Base-by-base conservation (phyloP, 2,888 invertebrate genomes). In the Selenia dentaria region DNA sequence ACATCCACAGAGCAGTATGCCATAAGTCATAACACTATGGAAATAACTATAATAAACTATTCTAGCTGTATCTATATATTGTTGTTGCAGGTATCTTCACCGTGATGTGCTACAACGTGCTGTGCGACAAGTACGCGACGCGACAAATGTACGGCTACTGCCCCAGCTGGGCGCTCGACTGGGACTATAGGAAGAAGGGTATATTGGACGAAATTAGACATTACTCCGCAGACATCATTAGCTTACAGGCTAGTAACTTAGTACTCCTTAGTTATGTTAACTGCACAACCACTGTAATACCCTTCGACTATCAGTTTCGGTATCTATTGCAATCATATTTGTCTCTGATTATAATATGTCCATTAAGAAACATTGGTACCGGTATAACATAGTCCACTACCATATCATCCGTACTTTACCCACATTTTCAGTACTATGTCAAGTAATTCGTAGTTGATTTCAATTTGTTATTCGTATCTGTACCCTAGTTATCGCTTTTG, bases 91-190 rank as follows among this genome's bases (percentile, higher is more conserved):
- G 97, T 92, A 96, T 98, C 83, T 99, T 99, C 92, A 99, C 99
- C 62, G 98, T 99, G 71, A 98, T 99, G 97, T 99, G 99, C 88
- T 99, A 99, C 93, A 99, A 99, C 91, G 98, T 99, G 61, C 93
- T 99, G 64, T 99, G 99, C 92, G 99, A 99, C 92, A 99, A 99
- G 91, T 99, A 99, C 82, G 99, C 99, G 54, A 99, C 99, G 39
- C 92, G 98, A 69, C 98, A 98, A 90, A 97, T 98, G 96, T 99
- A 99, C 92, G 98, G 98, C 67, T 99, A 99, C 91, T 99, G 99
- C 84, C 99, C 99, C 12, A 96, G 97, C 66, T 99, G 99, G 99
- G 99, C 99, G 39, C 93, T 99, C 50, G 96, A 96, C 81, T 99
- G 99, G 99, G 98, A 98, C 74, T 99, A 99, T 92, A 93, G 99